A percentile compares a stretch with the other conserved stretches of the same genome.
Evolutionary conservation across 2,797 vertebrate genomes (phyloP).

Genomic region (Cossypha dichroa): DNA sequence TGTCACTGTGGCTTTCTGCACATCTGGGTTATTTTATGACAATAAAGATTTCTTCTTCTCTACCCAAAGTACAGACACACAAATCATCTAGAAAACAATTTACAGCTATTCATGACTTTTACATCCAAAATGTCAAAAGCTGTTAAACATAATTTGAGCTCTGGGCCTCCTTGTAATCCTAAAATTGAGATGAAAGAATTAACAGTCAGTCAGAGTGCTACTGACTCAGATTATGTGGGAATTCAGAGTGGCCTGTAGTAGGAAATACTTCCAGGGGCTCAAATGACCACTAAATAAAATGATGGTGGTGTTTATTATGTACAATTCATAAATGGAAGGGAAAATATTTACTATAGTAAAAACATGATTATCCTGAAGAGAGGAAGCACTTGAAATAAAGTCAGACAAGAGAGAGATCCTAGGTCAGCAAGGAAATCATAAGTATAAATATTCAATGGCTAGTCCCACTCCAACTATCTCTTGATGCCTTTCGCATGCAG

Average conservation of each 20-base stretch:
- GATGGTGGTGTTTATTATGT: not conserved
- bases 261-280: not conserved
- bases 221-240: not conserved
- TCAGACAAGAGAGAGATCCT: not conserved
- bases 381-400: not conserved
- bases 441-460: not conserved
- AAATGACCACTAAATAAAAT: conserved; percentile 29
- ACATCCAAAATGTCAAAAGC: conserved; percentile 24
- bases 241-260: not conserved
- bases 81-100: conserved; percentile 41
- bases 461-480: not conserved
- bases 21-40: conserved; percentile 9
- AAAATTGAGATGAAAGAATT: conserved; percentile 31
- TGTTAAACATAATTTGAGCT: conserved; percentile 42
- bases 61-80: not conserved
- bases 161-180: not conserved
- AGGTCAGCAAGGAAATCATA: not conserved
- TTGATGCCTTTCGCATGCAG: not conserved
- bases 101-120: conserved; percentile 14
- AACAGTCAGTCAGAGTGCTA: not conserved
- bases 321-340: not conserved
- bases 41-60: conserved; percentile 25
- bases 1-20: not conserved
- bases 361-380: not conserved
- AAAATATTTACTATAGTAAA: not conserved